phyloP scores from a whole-genome alignment of 2,113 vertebrate genomes.

The Melanocharis versteri region DNA sequence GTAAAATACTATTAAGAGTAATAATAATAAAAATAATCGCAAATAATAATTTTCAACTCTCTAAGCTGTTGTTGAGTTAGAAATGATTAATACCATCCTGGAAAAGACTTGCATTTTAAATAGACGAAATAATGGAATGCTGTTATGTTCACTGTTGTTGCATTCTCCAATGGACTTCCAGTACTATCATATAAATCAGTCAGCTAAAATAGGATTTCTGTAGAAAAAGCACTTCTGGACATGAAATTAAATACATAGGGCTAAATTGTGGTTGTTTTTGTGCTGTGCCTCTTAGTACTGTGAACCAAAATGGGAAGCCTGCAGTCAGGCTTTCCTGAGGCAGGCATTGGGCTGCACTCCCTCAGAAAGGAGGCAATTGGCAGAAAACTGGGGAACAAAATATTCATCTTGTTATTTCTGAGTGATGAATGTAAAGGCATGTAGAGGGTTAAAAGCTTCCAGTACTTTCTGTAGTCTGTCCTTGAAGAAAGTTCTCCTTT shows the following conservation, averaged over 20 bases:
- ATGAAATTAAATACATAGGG: neutral
- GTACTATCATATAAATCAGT: neutral
- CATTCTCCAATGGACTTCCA: neutral
- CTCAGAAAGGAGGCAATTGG: neutral
- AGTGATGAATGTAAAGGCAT: neutral
- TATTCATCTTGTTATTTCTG: neutral
- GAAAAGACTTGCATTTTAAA: neutral
- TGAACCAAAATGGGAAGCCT: neutral
- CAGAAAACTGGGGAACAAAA: neutral
- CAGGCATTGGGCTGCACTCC: neutral
- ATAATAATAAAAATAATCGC: neutral
- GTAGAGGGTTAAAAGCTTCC: neutral
- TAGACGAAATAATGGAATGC: neutral
- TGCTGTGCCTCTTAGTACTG: neutral
- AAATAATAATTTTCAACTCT: neutral
- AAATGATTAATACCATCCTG: neutral
- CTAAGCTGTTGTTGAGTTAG: neutral
- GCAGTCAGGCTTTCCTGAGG: neutral
- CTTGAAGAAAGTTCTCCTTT: neutral
- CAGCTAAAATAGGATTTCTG: neutral
- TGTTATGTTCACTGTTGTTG: neutral
- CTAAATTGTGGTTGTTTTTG: neutral
- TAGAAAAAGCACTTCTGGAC: neutral
- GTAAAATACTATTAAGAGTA: neutral
- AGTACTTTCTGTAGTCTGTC: neutral